phyloP scores from a whole-genome alignment of 2,888 invertebrate species.

The Oligia latruncula region DNA sequence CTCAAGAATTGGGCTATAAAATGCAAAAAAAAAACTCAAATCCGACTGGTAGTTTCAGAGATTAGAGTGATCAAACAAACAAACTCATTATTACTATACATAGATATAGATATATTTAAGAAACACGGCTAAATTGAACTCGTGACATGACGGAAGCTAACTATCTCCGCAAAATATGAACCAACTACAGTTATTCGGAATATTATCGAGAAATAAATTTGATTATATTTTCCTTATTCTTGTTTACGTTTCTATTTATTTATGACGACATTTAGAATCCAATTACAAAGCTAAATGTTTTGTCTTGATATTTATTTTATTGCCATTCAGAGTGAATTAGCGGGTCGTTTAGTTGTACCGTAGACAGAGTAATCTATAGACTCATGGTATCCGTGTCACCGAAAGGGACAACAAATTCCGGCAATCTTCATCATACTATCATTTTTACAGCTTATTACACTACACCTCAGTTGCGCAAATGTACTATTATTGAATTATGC shows the following conservation, averaged over 20 bases:
- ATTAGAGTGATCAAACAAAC: neutral
- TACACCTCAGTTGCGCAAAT: too few species aligned
- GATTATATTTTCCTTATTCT: constrained; percentile 27
- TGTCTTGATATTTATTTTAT: constrained; percentile 18
- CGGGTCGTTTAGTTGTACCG: neutral
- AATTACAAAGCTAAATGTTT: constrained; percentile 30
- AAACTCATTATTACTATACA: neutral
- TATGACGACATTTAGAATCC: constrained; percentile 35
- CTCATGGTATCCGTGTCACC: too few species aligned
- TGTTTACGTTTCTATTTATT: constrained; percentile 26
- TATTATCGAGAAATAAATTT: constrained; percentile 43
- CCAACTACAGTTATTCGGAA: constrained; percentile 27
- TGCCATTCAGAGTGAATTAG: constrained; percentile 4
- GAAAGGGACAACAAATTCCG: too few species aligned
- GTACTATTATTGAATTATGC: too few species aligned
- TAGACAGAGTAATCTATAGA: too few species aligned
- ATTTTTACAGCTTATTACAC: too few species aligned
- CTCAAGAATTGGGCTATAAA: neutral
- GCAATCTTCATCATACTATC: too few species aligned
- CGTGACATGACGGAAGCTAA: constrained; percentile 19
- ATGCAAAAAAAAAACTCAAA: neutral
- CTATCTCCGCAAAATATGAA: constrained; percentile 21
- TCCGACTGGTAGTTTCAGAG: neutral
- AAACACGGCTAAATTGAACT: neutral
- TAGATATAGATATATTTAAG: neutral